A percentile compares a stretch with the other conserved stretches of the same genome.
phyloP scores from a whole-genome alignment of 2,113 vertebrate species.

The Sterna hirundo region DNA sequence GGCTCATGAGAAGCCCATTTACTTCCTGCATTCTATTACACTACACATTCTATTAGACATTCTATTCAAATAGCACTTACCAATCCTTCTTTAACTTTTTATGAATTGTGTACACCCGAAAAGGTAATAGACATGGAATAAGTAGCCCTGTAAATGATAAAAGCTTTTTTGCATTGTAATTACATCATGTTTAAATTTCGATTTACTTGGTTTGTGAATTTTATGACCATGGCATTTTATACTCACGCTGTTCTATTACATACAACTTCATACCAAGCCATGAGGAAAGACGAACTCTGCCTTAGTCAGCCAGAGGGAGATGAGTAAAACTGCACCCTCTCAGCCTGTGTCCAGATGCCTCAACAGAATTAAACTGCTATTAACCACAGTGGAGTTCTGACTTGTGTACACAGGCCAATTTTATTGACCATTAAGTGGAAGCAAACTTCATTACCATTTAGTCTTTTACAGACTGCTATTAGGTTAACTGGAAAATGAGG shows the following conservation, averaged over 20 bases:
- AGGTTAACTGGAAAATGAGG: background rate
- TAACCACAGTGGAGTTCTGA: background rate
- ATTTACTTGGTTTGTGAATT: background rate
- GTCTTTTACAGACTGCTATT: background rate
- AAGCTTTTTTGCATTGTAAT: background rate
- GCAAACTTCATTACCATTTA: background rate
- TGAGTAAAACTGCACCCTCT: background rate
- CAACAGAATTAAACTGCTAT: background rate
- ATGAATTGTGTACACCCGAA: background rate
- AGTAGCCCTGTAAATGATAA: background rate
- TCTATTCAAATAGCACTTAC: background rate
- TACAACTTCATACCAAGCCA: background rate
- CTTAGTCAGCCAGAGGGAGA: background rate
- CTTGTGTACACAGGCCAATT: background rate
- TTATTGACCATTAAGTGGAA: background rate
- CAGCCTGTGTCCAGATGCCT: background rate
- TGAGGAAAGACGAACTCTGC: background rate
- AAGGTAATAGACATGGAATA: background rate
- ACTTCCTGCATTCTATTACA: background rate
- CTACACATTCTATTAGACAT: background rate
- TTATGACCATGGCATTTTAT: background rate
- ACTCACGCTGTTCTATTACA: background rate
- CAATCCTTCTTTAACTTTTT: background rate
- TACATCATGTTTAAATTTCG: background rate
- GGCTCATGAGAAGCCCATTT: background rate